phyloP scores from a whole-genome alignment of 64 coral and sea anemone species.

The Catalaphyllia jardinei region DNA sequence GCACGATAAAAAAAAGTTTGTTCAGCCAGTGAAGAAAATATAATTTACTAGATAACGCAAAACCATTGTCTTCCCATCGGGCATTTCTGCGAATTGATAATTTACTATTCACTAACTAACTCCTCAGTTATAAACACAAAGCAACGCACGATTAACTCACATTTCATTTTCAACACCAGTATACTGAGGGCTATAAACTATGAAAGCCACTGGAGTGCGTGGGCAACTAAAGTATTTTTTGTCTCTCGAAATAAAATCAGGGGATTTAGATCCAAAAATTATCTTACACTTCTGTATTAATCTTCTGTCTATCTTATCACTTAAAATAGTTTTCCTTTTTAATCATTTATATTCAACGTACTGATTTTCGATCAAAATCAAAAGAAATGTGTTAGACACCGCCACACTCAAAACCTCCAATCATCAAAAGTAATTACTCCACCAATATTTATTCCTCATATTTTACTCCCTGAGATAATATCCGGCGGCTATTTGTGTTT shows the following conservation, averaged over 20 bases:
- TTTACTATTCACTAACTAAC: slow-evolving; percentile 17
- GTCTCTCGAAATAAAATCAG: neutral
- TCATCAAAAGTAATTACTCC: slow-evolving; percentile 32
- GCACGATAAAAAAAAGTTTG: slow-evolving; percentile 35
- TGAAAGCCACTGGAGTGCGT: neutral
- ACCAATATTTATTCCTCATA: slow-evolving; percentile 35
- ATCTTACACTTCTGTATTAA: neutral
- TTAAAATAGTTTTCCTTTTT: neutral
- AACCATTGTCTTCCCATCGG: slow-evolving; percentile 6
- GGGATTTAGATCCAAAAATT: neutral
- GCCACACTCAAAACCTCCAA: slow-evolving; percentile 23
- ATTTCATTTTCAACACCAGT: slow-evolving; percentile 7
- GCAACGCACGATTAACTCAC: slow-evolving; percentile 1
- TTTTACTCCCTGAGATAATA: slow-evolving; percentile 24
- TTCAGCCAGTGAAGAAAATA: slow-evolving; percentile 47
- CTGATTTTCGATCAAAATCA: slow-evolving; percentile 20
- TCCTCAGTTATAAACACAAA: neutral
- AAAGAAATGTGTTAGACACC: neutral
- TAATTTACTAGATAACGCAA: slow-evolving; percentile 46
- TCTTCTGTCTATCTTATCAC: slow-evolving; percentile 30
- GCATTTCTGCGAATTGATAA: slow-evolving; percentile 20
- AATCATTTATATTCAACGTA: neutral
- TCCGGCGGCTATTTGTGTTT: slow-evolving; percentile 6
- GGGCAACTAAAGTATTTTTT: neutral
- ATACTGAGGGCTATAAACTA: neutral